Base-by-base conservation (phyloP, 2,888 invertebrate genomes). In the Polydrusus pterygomalis region DNA sequence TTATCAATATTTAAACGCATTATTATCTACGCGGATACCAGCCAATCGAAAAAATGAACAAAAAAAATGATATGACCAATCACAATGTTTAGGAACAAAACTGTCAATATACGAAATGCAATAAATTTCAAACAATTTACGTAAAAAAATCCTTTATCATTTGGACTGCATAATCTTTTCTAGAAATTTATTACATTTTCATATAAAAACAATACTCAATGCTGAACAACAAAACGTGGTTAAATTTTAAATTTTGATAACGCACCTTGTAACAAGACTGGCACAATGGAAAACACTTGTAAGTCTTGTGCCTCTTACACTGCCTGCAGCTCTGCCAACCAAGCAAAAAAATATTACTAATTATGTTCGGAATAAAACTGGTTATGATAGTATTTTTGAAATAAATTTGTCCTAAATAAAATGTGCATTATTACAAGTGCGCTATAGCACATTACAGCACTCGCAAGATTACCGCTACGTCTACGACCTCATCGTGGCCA, bases 211-310 rank as follows among this genome's bases (percentile, higher is more conserved):
- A 34, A 51, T 38, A 45, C 54, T 68, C 38, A 56, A 60, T 40
- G 40, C 15, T 2, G 17, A 43, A 58, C 45, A 38, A 6, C 43
- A 64, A 45, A 45, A 9, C n/a, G n/a, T 20, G n/a, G 30, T 25
- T 8, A 34, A 51, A 9, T 51, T 38, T 20, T 18, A 1, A 58
- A 2, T 58, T 34, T 17, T 63, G 47, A 9, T 45, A 68, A 82
- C 83, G 79, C 81, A 84, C 84, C 83, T 84, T 83, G 79, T 82
- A 81, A 79, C 85, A 85, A 77, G 80, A 80, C 74, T 79, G 79
- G 81, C 85, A 85, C 70, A 84, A 81, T 62, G 81, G 80, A 79
- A 85, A 84, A 82, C 83, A 82, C 80, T 80, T 82, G 81, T 81
- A 83, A 18, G 81, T 82, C 83, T 84, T 83, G 74, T 78, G 80